Evolutionary conservation across 2,113 vertebrate species (phyloP).

Genomic region (Brachionichthys hirsutus): DNA sequence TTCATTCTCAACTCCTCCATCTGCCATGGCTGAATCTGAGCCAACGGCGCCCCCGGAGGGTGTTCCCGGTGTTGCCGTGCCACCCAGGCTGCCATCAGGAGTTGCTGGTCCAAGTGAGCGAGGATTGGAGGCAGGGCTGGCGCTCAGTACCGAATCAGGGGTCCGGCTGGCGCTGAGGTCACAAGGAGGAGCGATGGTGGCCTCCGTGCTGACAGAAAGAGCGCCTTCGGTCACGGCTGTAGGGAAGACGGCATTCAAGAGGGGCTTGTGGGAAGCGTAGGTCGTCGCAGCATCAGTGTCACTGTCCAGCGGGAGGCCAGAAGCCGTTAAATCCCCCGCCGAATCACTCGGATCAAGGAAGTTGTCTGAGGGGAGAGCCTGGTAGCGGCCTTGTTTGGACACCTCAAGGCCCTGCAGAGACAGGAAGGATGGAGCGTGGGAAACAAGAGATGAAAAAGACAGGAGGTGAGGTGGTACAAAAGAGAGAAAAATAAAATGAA

Average conservation of each 20-base stretch:
- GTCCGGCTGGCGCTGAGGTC: constrained; percentile 55
- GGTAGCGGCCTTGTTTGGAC: constrained; percentile 72
- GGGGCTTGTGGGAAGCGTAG: constrained; percentile 68
- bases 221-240: constrained; percentile 40
- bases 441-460: not conserved
- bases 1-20: constrained; percentile 28
- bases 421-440: not conserved
- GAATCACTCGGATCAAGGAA: constrained; percentile 78
- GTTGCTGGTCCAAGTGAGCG: constrained; percentile 34
- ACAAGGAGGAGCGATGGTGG: constrained; percentile 34
- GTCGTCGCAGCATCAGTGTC: constrained; percentile 68
- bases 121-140: constrained; percentile 59
- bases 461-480: not conserved
- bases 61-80: constrained; percentile 28
- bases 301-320: constrained; percentile 70
- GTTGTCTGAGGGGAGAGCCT: constrained; percentile 65
- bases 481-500: accelerated
- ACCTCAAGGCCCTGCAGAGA: constrained; percentile 70
- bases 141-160: constrained; percentile 65
- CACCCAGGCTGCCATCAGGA: constrained; percentile 45
- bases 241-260: constrained; percentile 62
- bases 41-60: constrained; percentile 44
- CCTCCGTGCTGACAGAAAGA: constrained; percentile 37
- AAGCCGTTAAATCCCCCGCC: constrained; percentile 67
- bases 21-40: constrained; percentile 28